Conservation (phyloP, 1,140 invertebrate species). For the Euura lappo region DNA sequence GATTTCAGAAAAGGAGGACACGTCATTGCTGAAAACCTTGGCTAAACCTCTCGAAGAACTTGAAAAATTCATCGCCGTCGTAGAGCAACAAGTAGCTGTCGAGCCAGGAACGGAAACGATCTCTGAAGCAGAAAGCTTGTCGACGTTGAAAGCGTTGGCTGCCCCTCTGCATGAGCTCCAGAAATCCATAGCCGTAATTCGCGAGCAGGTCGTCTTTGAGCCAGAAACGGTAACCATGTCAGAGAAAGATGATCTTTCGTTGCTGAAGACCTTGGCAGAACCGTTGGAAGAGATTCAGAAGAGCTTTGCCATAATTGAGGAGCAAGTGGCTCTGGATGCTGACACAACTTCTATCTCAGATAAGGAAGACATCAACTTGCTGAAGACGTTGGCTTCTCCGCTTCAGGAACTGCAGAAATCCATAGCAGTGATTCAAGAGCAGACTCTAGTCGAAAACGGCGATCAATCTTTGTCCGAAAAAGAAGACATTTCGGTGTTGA, state of each 20-base stretch:
- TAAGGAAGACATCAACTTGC: conserved; percentile 43
- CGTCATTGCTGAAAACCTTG: conserved; percentile 45
- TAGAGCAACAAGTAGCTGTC: conserved; percentile 54
- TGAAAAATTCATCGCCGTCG: conserved; percentile 61
- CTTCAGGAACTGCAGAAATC: conserved; percentile 53
- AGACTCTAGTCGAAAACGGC: conserved; percentile 24
- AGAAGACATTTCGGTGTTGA: conserved; percentile 23
- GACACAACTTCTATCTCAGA: conserved; percentile 41
- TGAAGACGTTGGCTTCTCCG: conserved; percentile 55
- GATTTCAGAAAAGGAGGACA: conserved; percentile 13
- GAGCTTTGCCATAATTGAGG: conserved; percentile 56
- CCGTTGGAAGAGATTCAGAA: conserved; percentile 57
- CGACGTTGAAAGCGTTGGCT: neutral
- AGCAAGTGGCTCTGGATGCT: conserved; percentile 52
- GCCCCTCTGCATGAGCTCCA: conserved; percentile 38
- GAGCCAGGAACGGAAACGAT: conserved; percentile 51
- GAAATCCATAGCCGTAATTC: conserved; percentile 35
- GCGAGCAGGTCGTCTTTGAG: conserved; percentile 31
- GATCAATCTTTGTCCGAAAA: conserved; percentile 13
- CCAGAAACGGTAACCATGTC: conserved; percentile 24
- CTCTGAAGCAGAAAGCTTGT: neutral
- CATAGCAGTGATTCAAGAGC: conserved; percentile 45
- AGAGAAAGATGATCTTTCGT: conserved; percentile 1
- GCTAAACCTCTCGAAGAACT: conserved; percentile 62
- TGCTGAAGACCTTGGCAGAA: conserved; percentile 48